Percentiles rank a stretch among this genome's conserved stretches.
Conservation (phyloP, 2,113 vertebrate genomes). For the Axis porcinus region DNA sequence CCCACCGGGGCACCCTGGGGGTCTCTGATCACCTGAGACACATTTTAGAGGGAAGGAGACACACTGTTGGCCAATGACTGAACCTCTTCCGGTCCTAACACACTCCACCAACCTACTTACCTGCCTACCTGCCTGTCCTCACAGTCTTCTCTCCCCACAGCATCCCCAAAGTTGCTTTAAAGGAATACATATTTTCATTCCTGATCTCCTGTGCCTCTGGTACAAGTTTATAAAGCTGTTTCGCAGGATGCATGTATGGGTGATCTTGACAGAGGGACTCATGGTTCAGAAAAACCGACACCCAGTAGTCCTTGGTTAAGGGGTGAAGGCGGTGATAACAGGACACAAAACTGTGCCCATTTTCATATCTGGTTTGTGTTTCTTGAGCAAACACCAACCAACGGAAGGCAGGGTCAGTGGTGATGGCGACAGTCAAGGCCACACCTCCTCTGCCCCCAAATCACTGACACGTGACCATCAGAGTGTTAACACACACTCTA, state of each 20-base stretch:
- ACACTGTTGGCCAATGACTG: fast-evolving
- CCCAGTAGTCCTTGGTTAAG: neutral
- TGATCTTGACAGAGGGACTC: neutral
- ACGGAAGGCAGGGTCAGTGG: neutral
- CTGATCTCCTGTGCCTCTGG: neutral
- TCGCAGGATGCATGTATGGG: neutral
- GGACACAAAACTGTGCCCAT: neutral
- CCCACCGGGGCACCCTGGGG: too few species aligned
- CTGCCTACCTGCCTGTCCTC: neutral
- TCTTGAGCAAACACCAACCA: neutral
- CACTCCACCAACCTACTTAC: neutral
- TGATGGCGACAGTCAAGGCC: neutral
- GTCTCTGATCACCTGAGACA: neutral
- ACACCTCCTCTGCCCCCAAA: neutral
- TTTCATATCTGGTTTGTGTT: neutral
- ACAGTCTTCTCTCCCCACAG: neutral
- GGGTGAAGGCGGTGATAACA: neutral
- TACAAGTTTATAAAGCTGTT: neutral
- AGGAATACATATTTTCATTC: neutral
- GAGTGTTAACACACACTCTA: neutral
- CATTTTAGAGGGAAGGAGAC: neutral
- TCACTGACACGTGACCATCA: neutral
- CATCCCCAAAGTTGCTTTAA: neutral
- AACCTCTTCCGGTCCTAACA: neutral
- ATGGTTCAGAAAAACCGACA: neutral